Evolutionary conservation across 2,888 invertebrate species (phyloP).

Genomic region (Callyntrura sp.): DNA sequence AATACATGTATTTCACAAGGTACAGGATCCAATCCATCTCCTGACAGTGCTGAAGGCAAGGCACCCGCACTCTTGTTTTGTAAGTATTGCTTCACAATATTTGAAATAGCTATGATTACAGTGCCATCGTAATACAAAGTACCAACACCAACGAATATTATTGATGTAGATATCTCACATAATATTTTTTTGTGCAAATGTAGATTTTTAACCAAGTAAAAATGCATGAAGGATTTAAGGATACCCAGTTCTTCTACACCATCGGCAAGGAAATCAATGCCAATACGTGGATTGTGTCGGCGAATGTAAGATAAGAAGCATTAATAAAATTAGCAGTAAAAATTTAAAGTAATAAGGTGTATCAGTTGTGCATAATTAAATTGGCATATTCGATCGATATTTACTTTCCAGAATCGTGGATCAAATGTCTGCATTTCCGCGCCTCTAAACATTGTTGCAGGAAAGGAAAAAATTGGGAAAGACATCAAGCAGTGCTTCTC

Average conservation of each 20-base stretch:
- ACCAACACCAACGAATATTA: no score
- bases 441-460: neutral
- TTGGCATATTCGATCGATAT: neutral
- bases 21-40: neutral
- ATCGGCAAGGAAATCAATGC: neutral
- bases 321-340: no score
- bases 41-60: neutral
- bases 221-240: neutral
- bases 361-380: neutral
- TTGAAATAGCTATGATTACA: no score
- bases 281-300: slow-evolving; percentile 29
- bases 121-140: no score
- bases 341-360: neutral
- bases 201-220: slow-evolving; percentile 20
- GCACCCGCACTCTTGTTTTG: slow-evolving; percentile 11
- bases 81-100: neutral
- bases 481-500: neutral
- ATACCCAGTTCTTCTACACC: neutral
- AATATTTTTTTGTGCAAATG: neutral
- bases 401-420: slow-evolving; percentile 9
- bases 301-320: neutral
- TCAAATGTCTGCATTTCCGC: slow-evolving; percentile 1
- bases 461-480: neutral
- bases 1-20: no score
- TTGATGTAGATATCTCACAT: neutral